These are phyloP conservation scores for Aradus depressus DNA, from an alignment of 2,888 invertebrate species.

Conservation along the genomic window DNA sequence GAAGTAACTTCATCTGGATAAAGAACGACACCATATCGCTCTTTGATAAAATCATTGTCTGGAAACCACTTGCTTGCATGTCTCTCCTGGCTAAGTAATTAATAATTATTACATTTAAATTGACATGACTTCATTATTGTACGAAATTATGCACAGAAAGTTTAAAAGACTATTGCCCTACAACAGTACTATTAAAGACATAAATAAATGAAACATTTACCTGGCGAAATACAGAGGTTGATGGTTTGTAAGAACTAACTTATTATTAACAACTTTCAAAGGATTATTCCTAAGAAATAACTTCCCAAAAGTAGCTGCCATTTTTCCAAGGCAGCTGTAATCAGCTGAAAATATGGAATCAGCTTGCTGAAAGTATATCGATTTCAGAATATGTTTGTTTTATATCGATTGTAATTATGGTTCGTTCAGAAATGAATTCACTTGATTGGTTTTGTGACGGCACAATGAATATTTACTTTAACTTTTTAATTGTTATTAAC, in stretches of 20 bases:
- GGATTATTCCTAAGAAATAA: background rate
- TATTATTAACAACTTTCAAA: background rate
- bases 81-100: constrained; percentile 11
- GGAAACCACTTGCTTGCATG: constrained; percentile 59
- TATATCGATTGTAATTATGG: too few species aligned
- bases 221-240: background rate
- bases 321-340: constrained; percentile 9
- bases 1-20: constrained; percentile 55
- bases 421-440: too few species aligned
- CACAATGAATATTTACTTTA: too few species aligned
- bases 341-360: too few species aligned
- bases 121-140: background rate
- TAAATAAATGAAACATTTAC: constrained; percentile 4
- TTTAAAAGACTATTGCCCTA: background rate
- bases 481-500: too few species aligned
- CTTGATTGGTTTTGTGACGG: too few species aligned
- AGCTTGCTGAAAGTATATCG: too few species aligned
- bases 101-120: background rate
- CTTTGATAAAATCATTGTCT: constrained; percentile 57
- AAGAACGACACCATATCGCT: constrained; percentile 61
- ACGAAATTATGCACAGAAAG: background rate
- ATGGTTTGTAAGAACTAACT: too few species aligned
- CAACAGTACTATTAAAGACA: too few species aligned
- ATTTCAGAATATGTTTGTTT: too few species aligned
- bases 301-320: constrained; percentile 8